These are phyloP conservation scores for Hypsibius dujardini DNA, from an alignment of 1,140 invertebrate species.

Conservation along the genomic window DNA sequence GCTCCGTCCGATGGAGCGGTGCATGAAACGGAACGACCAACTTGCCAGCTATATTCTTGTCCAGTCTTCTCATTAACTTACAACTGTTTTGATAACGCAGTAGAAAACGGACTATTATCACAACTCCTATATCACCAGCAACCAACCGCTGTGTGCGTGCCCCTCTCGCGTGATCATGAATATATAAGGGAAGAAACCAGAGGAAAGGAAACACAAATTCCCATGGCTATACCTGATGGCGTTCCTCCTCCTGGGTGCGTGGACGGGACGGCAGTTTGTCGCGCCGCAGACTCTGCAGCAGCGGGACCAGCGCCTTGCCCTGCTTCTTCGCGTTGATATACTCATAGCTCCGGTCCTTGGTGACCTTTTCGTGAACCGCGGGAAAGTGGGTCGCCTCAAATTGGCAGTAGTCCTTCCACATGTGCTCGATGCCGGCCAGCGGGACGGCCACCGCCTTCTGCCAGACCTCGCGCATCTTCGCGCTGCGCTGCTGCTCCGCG, in stretches of 20 bases:
- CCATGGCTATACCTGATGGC: neutral
- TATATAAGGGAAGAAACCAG: too few species aligned
- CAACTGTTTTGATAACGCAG: too few species aligned
- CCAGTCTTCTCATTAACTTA: too few species aligned
- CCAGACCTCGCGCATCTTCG: conserved; percentile 64
- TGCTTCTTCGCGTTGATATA: conserved; percentile 93
- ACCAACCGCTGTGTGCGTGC: too few species aligned
- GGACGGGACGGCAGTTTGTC: conserved; percentile 12
- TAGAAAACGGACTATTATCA: too few species aligned
- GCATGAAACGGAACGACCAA: too few species aligned
- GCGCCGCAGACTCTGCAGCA: neutral
- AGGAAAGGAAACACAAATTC: too few species aligned
- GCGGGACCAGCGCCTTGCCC: conserved; percentile 48
- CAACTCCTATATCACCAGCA: too few species aligned
- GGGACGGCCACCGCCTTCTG: conserved; percentile 87
- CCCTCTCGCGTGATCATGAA: too few species aligned
- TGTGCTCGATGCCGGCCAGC: conserved; percentile 85
- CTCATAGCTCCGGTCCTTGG: conserved; percentile 69
- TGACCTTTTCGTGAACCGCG: conserved; percentile 86
- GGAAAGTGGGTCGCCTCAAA: conserved; percentile 77
- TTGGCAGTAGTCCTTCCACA: conserved; percentile 96
- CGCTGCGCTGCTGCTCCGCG: conserved; percentile 93
- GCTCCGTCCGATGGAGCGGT: too few species aligned
- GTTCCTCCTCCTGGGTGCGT: neutral
- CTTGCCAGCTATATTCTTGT: too few species aligned